These are phyloP conservation scores for Cremastobaeus sp. DNA, from an alignment of 2,888 invertebrate genomes.

Conservation along the genomic window DNA sequence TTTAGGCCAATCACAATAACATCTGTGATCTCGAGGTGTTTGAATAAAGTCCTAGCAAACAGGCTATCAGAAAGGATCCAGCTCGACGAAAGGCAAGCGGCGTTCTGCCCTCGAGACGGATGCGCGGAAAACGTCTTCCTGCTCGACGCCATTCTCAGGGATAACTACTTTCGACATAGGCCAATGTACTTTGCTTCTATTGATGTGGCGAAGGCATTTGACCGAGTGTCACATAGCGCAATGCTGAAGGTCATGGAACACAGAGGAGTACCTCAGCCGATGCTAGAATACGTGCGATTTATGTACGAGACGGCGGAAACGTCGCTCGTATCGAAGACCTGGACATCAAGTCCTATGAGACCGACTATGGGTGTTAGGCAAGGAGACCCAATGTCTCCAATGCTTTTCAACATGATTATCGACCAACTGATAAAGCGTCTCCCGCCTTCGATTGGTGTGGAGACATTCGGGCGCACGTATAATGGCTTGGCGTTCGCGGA, in stretches of 20 bases:
- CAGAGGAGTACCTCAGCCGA: neutral
- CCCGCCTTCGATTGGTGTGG: neutral
- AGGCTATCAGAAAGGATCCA: neutral
- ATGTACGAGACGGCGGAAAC: neutral
- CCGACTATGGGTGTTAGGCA: constrained; percentile 57
- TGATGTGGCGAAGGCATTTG: constrained; percentile 56
- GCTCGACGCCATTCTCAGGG: constrained; percentile 16
- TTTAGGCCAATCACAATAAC: constrained; percentile 36
- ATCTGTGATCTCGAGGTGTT: constrained; percentile 19
- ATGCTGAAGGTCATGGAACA: neutral
- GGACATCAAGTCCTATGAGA: constrained; percentile 4
- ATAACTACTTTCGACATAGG: neutral
- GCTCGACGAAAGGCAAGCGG: constrained; percentile 57
- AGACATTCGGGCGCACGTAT: neutral
- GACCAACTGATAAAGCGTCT: neutral
- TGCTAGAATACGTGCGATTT: neutral
- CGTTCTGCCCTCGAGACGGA: constrained; percentile 50
- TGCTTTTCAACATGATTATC: constrained; percentile 41
- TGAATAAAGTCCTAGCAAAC: constrained; percentile 13
- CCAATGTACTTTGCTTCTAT: constrained; percentile 43
- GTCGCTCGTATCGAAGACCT: neutral
- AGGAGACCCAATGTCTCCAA: constrained; percentile 62
- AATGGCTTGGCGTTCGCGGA: constrained; percentile 61
- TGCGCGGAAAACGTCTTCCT: constrained; percentile 26
- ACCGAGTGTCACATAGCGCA: too few species aligned